Percentiles rank a stretch among this genome's conserved stretches.
These are phyloP conservation scores for Hydra vulgaris DNA, from an alignment of 30 jellyfish, hydroid and myxozoan genomes.

Conservation along the genomic window DNA sequence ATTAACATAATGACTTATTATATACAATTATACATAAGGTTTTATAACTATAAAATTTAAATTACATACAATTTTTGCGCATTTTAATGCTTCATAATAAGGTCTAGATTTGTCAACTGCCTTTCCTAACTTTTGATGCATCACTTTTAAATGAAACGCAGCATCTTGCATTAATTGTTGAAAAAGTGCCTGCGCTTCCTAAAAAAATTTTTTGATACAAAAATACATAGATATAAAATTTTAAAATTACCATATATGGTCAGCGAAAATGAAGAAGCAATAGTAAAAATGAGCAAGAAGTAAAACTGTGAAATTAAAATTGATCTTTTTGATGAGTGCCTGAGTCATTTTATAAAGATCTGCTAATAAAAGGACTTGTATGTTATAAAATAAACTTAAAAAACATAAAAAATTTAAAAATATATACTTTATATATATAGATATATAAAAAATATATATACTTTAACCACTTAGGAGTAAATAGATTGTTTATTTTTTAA, in stretches of 20 bases:
- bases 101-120: constrained; percentile 66
- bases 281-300: neutral
- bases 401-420: too few relatives aligned
- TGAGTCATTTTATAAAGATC: too few relatives aligned
- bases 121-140: constrained; percentile 56
- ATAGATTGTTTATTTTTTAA: too few relatives aligned
- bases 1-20: too few relatives aligned
- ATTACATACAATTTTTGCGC: constrained; percentile 35
- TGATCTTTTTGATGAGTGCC: too few relatives aligned
- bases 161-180: constrained; percentile 78
- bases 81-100: constrained; percentile 47
- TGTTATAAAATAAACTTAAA: too few relatives aligned
- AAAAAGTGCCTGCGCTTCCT: constrained; percentile 86
- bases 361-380: too few relatives aligned
- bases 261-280: neutral
- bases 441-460: too few relatives aligned
- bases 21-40: too few relatives aligned
- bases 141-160: constrained; percentile 22
- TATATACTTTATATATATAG: too few relatives aligned
- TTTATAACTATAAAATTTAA: neutral
- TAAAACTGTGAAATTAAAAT: neutral
- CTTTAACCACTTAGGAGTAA: too few relatives aligned
- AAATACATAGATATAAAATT: neutral
- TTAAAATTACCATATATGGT: neutral
- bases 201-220: neutral